phyloP scores from a whole-genome alignment of 2,888 invertebrate species.

The Clivina fossor region DNA sequence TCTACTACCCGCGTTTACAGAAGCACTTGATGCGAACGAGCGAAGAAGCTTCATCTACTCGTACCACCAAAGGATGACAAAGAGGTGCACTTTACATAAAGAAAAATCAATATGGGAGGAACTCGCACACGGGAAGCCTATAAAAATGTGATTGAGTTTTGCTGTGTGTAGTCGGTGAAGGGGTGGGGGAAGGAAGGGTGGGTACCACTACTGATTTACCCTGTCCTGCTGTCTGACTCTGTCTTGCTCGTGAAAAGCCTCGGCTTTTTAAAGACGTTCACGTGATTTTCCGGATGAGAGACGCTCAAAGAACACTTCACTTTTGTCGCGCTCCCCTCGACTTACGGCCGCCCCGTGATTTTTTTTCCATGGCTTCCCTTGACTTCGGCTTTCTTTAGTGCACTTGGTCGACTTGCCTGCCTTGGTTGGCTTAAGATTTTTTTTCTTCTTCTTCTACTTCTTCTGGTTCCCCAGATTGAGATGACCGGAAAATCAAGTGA shows the following conservation, averaged over 20 bases:
- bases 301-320: constrained; percentile 53
- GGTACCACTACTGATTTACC: constrained; percentile 38
- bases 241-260: constrained; percentile 23
- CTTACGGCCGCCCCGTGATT: no score
- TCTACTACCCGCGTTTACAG: no score
- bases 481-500: constrained; percentile 29
- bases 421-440: no score
- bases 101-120: constrained; percentile 35
- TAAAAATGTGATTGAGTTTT: constrained; percentile 40
- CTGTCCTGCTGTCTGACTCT: constrained; percentile 27
- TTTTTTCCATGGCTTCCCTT: no score
- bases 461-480: no score
- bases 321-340: constrained; percentile 6
- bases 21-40: neutral
- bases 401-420: no score
- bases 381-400: no score
- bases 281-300: constrained; percentile 50
- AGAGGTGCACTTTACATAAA: constrained; percentile 35
- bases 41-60: no score
- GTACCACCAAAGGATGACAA: no score
- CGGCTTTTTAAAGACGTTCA: constrained; percentile 40
- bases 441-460: no score
- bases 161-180: no score
- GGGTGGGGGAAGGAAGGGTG: no score
- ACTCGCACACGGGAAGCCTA: constrained; percentile 32